A percentile compares a stretch with the other conserved stretches of the same genome.
These are phyloP conservation scores for Pseudomyrmex dendroicus DNA, from an alignment of 1,140 invertebrate species.

Conservation along the genomic window DNA sequence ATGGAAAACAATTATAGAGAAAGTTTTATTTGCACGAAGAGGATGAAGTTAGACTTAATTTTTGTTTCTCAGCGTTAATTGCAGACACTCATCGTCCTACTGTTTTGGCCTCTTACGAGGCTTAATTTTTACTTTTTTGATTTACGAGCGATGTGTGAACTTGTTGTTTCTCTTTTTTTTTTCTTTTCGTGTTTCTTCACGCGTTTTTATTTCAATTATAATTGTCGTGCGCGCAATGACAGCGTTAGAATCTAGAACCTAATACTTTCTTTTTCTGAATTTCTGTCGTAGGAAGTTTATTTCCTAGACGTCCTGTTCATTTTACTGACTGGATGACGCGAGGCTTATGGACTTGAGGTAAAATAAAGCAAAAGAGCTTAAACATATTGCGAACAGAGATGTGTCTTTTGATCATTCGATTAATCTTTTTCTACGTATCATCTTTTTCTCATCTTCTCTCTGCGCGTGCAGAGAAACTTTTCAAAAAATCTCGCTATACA, in stretches of 20 bases:
- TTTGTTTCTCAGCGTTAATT: background rate
- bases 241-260: constrained; percentile 53
- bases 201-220: constrained; percentile 22
- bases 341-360: constrained; percentile 75
- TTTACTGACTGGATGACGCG: constrained; percentile 77
- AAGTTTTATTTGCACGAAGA: background rate
- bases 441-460: background rate
- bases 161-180: background rate
- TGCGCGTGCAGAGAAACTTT: too few species aligned
- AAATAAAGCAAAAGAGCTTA: constrained; percentile 46
- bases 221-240: constrained; percentile 26
- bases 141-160: too few species aligned
- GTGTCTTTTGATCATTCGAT: constrained; percentile 1
- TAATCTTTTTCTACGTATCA: background rate
- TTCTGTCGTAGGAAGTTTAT: constrained; percentile 78
- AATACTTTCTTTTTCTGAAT: constrained; percentile 78
- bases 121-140: too few species aligned
- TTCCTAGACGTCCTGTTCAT: constrained; percentile 76
- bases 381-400: constrained; percentile 38
- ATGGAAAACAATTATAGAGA: background rate
- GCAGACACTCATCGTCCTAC: background rate
- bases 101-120: too few species aligned
- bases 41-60: background rate
- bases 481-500: too few species aligned
- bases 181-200: background rate